Evolutionary conservation across 1,140 invertebrate genomes (phyloP).

Genomic region (Zaprionus vittiger): DNA sequence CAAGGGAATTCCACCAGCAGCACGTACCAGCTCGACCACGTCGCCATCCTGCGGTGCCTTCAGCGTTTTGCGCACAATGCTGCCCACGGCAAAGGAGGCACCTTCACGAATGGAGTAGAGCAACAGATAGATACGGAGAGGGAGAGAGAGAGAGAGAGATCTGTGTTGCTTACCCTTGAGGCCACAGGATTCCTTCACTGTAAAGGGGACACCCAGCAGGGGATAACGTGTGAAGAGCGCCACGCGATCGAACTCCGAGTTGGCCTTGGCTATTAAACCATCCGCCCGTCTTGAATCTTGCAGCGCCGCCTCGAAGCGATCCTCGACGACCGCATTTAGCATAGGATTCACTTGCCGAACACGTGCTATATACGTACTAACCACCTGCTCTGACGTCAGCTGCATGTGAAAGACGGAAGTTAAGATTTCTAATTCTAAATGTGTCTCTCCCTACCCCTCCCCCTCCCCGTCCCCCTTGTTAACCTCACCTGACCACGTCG

Average conservation of each 20-base stretch:
- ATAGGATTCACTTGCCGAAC: slow-evolving; percentile 89
- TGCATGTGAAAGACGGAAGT: slow-evolving; percentile 52
- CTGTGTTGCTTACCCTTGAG: slow-evolving; percentile 85
- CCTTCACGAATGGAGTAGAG: slow-evolving; percentile 21
- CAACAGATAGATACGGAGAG: neutral
- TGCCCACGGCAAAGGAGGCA: slow-evolving; percentile 87
- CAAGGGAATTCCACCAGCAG: slow-evolving; percentile 91
- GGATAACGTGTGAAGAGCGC: slow-evolving; percentile 87
- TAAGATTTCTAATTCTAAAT: neutral
- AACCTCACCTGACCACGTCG: slow-evolving; percentile 63
- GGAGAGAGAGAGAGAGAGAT: neutral
- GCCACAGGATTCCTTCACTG: slow-evolving; percentile 90
- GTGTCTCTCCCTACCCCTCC: too few species aligned
- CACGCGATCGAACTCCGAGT: slow-evolving; percentile 83
- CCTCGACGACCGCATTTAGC: slow-evolving; percentile 91
- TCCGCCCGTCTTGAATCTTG: slow-evolving; percentile 89
- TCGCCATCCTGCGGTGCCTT: slow-evolving; percentile 87
- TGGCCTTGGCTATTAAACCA: slow-evolving; percentile 62
- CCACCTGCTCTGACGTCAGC: slow-evolving; percentile 87
- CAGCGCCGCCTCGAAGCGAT: slow-evolving; percentile 88
- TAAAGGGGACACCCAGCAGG: slow-evolving; percentile 91
- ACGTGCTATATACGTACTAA: slow-evolving; percentile 88
- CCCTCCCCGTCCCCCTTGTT: too few species aligned
- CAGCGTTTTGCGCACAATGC: slow-evolving; percentile 85
- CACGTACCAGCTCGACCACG: slow-evolving; percentile 86